Evolutionary conservation across 1,140 invertebrate genomes (phyloP).

Genomic region (Philotrypesis tridentata): DNA sequence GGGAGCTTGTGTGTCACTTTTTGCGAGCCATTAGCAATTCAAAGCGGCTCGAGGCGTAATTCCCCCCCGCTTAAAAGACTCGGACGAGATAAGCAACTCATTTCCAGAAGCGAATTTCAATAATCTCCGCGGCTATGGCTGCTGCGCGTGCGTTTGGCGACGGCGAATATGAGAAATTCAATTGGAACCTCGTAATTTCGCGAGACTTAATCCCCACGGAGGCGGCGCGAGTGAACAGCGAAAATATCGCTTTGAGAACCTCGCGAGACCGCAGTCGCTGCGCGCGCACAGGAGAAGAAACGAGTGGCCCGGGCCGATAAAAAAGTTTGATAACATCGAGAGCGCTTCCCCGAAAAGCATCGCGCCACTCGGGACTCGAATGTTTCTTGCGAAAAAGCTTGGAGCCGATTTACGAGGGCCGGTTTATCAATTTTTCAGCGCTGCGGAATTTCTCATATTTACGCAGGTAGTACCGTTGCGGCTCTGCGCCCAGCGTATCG

Average conservation of each 20-base stretch:
- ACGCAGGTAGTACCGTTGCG: neutral
- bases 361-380: slow-evolving; percentile 15
- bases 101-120: too few relatives aligned
- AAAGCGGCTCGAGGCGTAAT: too few relatives aligned
- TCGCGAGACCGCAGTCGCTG: too few relatives aligned
- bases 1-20: too few relatives aligned
- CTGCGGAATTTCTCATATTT: slow-evolving; percentile 45
- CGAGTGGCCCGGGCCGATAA: slow-evolving; percentile 45
- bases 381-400: neutral
- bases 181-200: neutral
- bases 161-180: too few relatives aligned
- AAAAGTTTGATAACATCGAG: slow-evolving; percentile 49
- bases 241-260: too few relatives aligned
- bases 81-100: too few relatives aligned
- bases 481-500: neutral
- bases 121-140: too few relatives aligned
- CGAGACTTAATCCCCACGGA: neutral
- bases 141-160: too few relatives aligned
- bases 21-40: too few relatives aligned
- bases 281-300: slow-evolving; percentile 7
- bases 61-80: too few relatives aligned
- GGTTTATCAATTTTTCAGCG: slow-evolving; percentile 43
- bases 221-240: too few relatives aligned
- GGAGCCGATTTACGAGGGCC: slow-evolving; percentile 47
- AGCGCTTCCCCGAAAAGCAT: slow-evolving; percentile 46